These are phyloP conservation scores for Parus major DNA, from an alignment of 2,113 vertebrate genomes.

Conservation along the genomic window DNA sequence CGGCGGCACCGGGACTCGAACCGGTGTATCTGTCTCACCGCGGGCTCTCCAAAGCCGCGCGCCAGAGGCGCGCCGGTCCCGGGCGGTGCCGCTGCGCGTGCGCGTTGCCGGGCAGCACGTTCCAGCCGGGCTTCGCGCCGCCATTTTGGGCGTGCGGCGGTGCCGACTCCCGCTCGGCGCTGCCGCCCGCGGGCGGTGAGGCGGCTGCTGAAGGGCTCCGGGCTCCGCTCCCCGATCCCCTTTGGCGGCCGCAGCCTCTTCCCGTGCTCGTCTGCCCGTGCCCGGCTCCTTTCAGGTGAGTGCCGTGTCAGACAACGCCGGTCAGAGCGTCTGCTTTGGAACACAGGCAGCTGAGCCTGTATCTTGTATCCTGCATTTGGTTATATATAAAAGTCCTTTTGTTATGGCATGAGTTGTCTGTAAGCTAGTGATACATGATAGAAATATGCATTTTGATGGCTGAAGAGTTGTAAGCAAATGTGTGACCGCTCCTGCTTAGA, in stretches of 20 bases:
- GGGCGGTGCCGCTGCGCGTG: rapidly evolving
- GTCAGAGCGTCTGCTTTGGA: rapidly evolving
- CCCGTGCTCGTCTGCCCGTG: neutral
- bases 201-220: neutral
- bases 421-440: rapidly evolving
- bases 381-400: neutral
- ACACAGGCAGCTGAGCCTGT: rapidly evolving
- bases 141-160: neutral
- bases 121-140: rapidly evolving
- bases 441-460: rapidly evolving
- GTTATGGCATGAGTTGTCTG: rapidly evolving
- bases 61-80: rapidly evolving
- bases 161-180: rapidly evolving
- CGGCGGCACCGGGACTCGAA: neutral
- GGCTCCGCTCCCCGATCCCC: rapidly evolving
- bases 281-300: neutral
- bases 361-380: rapidly evolving
- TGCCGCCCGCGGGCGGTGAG: rapidly evolving
- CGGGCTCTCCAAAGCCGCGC: rapidly evolving
- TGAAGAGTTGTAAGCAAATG: too few species aligned
- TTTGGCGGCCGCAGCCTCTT: rapidly evolving
- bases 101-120: rapidly evolving
- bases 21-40: rapidly evolving
- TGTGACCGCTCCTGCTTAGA: rapidly evolving
- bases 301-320: rapidly evolving